Conservation (phyloP, 2,888 invertebrate genomes). For the Anorthoa munda region DNA sequence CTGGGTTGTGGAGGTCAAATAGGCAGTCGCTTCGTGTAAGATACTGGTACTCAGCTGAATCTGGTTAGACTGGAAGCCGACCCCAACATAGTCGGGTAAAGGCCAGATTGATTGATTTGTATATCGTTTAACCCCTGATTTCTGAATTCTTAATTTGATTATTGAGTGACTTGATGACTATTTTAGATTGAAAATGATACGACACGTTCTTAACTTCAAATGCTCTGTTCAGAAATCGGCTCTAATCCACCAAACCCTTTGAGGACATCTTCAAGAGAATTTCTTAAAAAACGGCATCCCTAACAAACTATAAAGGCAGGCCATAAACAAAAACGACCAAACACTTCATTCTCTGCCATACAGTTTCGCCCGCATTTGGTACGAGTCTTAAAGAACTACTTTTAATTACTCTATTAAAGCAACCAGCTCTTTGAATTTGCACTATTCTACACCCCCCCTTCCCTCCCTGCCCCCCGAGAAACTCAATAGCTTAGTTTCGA, state of each 20-base stretch:
- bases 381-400: slow-evolving; percentile 27
- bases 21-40: too few species aligned
- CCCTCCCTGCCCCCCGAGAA: background rate
- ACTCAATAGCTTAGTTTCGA: slow-evolving; percentile 47
- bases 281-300: background rate
- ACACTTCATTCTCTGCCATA: slow-evolving; percentile 10
- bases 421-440: slow-evolving; percentile 35
- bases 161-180: too few species aligned
- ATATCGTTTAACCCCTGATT: too few species aligned
- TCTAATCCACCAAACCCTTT: background rate
- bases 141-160: too few species aligned
- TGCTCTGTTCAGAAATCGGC: background rate
- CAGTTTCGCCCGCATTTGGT: slow-evolving; percentile 23
- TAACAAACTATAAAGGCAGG: background rate
- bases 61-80: too few species aligned
- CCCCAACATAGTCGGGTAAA: too few species aligned
- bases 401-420: slow-evolving; percentile 57
- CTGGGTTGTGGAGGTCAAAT: too few species aligned
- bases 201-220: too few species aligned
- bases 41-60: too few species aligned
- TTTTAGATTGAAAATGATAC: too few species aligned
- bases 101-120: too few species aligned
- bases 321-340: slow-evolving; percentile 24
- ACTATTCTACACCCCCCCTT: slow-evolving; percentile 1
- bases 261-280: background rate